Evolutionary conservation across 2,797 vertebrate species (phyloP).

Genomic region (Periophthalmus magnuspinnatus): DNA sequence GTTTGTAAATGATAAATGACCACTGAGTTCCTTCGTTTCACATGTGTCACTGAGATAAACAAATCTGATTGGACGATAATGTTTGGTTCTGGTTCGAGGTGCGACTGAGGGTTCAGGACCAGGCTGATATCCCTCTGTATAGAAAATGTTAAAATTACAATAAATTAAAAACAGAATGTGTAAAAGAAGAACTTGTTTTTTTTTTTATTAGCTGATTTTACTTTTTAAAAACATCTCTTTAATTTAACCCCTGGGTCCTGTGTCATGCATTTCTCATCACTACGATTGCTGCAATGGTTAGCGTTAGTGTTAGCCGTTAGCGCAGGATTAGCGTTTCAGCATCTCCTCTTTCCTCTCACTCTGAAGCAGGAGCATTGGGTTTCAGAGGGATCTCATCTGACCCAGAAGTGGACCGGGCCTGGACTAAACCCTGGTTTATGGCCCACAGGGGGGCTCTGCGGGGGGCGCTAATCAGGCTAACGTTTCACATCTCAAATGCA

Average conservation of each 20-base stretch:
- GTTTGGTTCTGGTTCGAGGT: too few relatives aligned
- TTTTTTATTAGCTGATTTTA: too few relatives aligned
- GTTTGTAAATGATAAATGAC: too few relatives aligned
- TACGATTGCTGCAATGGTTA: too few relatives aligned
- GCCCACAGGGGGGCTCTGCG: not conserved
- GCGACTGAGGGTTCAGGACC: too few relatives aligned
- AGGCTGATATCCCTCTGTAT: too few relatives aligned
- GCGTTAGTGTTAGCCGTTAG: not conserved
- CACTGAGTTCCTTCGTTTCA: too few relatives aligned
- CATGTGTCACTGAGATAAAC: too few relatives aligned
- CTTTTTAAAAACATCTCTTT: not conserved
- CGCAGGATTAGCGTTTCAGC: constrained; percentile 1
- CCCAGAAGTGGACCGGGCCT: not conserved
- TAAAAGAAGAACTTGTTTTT: too few relatives aligned
- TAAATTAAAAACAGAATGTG: too few relatives aligned
- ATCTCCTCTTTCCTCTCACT: constrained; percentile 2
- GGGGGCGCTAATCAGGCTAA: not conserved
- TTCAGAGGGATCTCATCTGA: constrained; percentile 6
- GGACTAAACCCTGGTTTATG: not conserved
- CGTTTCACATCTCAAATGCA: not conserved
- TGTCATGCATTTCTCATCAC: not conserved
- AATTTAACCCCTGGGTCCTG: not conserved
- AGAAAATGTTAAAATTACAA: too few relatives aligned
- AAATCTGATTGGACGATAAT: too few relatives aligned
- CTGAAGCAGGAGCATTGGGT: not conserved